These are phyloP conservation scores for Operophtera brumata DNA, from an alignment of 2,888 invertebrate species.

Conservation along the genomic window DNA sequence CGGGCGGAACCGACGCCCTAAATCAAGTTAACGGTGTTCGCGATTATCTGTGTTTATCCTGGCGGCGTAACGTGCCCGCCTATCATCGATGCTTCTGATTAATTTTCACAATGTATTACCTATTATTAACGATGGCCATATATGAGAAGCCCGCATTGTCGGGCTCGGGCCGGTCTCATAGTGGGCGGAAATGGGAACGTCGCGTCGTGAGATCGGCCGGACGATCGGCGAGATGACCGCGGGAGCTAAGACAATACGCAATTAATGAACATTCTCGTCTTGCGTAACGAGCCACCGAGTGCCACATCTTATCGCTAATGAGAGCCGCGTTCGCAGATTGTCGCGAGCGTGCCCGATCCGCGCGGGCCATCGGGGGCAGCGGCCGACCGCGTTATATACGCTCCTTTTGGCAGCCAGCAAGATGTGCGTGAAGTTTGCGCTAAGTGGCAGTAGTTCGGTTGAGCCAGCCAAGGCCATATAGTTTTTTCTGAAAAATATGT, in stretches of 20 bases:
- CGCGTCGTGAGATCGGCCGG: conserved; percentile 55
- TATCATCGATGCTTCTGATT: conserved; percentile 67
- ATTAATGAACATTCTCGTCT: conserved; percentile 68
- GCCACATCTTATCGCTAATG: conserved; percentile 66
- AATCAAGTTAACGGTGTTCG: conserved; percentile 59
- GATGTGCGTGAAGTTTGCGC: conserved; percentile 32
- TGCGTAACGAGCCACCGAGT: conserved; percentile 57
- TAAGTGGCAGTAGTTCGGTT: not conserved
- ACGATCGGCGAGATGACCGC: conserved; percentile 57
- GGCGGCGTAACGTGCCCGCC: conserved; percentile 58
- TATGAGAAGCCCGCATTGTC: conserved; percentile 39
- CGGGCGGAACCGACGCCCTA: conserved; percentile 54
- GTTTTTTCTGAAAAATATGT: too few species aligned
- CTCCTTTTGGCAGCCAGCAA: conserved; percentile 29
- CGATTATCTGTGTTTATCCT: conserved; percentile 66
- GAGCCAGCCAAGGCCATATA: too few species aligned
- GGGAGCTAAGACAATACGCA: conserved; percentile 63
- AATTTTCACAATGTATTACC: conserved; percentile 54
- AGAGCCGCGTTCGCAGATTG: conserved; percentile 54
- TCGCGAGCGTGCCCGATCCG: conserved; percentile 46
- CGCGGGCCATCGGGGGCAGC: conserved; percentile 43
- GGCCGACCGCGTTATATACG: conserved; percentile 37
- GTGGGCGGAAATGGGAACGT: conserved; percentile 53
- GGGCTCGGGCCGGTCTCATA: conserved; percentile 30
- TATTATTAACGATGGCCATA: conserved; percentile 52